These are phyloP conservation scores for Diabrotica undecimpunctata DNA, from an alignment of 1,140 invertebrate genomes.

Conservation along the genomic window DNA sequence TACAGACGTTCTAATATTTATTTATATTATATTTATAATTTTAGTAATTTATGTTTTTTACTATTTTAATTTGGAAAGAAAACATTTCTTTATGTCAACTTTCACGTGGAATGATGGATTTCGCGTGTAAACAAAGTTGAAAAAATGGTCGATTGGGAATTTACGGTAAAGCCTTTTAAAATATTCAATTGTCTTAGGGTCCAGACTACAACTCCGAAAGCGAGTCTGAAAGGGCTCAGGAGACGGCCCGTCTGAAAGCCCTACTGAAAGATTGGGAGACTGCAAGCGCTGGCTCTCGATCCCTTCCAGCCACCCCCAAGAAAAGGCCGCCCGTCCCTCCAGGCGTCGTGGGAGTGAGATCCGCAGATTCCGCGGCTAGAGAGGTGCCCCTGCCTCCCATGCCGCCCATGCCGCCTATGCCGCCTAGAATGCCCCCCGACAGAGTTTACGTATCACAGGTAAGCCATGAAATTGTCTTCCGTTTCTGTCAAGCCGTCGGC, in stretches of 20 bases:
- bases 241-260: constrained; percentile 55
- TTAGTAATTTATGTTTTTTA: too few relatives aligned
- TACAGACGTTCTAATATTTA: too few relatives aligned
- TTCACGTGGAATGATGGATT: too few relatives aligned
- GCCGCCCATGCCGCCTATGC: not conserved
- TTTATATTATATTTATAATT: too few relatives aligned
- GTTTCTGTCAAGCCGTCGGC: not conserved
- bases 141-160: too few relatives aligned
- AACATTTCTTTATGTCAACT: too few relatives aligned
- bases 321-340: constrained; percentile 7
- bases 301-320: constrained; percentile 37
- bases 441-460: constrained; percentile 30
- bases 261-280: constrained; percentile 62
- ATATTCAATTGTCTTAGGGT: constrained; percentile 51
- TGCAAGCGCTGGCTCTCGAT: constrained; percentile 48
- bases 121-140: too few relatives aligned
- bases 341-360: constrained; percentile 14
- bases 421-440: constrained; percentile 17
- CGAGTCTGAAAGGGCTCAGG: constrained; percentile 59
- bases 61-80: too few relatives aligned
- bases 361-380: constrained; percentile 1
- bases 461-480: not conserved
- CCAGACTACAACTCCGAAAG: constrained; percentile 68
- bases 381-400: constrained; percentile 5
- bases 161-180: too few relatives aligned